Percentiles rank a stretch among this genome's conserved stretches.
Evolutionary conservation across 2,888 invertebrate genomes (phyloP).

Genomic region (Mamestra brassicae): DNA sequence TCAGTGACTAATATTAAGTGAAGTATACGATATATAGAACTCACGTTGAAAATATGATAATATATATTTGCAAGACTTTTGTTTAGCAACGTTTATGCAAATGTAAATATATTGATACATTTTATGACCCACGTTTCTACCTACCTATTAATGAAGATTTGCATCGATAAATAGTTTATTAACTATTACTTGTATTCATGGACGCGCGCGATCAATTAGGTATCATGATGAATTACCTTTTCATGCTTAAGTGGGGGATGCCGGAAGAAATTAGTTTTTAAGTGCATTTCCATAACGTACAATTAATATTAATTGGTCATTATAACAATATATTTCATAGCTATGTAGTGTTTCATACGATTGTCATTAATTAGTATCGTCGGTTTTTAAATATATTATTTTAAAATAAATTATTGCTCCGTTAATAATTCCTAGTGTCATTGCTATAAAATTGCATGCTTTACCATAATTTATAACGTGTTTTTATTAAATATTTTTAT

Average conservation of each 20-base stretch:
- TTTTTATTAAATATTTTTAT: too few species aligned
- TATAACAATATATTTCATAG: neutral
- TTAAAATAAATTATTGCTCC: too few species aligned
- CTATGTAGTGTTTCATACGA: neutral
- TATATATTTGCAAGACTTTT: neutral
- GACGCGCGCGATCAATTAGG: slow-evolving; percentile 9
- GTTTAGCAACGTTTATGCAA: slow-evolving; percentile 20
- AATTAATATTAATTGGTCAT: slow-evolving; percentile 14
- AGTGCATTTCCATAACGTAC: slow-evolving; percentile 19
- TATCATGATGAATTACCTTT: slow-evolving; percentile 7
- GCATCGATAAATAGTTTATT: neutral
- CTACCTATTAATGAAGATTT: neutral
- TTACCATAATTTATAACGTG: too few species aligned
- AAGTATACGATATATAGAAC: neutral
- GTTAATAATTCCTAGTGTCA: too few species aligned
- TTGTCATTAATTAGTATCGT: neutral
- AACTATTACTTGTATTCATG: neutral
- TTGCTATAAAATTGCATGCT: too few species aligned
- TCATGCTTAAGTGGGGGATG: slow-evolving; percentile 4
- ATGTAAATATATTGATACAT: slow-evolving; percentile 7
- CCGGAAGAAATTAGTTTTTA: slow-evolving; percentile 26
- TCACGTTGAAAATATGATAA: neutral
- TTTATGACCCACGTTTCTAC: neutral
- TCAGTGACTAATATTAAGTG: neutral
- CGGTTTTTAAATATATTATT: too few species aligned